These are phyloP conservation scores for Chironomus striatipennis DNA, from an alignment of 1,140 invertebrate genomes.

Conservation along the genomic window DNA sequence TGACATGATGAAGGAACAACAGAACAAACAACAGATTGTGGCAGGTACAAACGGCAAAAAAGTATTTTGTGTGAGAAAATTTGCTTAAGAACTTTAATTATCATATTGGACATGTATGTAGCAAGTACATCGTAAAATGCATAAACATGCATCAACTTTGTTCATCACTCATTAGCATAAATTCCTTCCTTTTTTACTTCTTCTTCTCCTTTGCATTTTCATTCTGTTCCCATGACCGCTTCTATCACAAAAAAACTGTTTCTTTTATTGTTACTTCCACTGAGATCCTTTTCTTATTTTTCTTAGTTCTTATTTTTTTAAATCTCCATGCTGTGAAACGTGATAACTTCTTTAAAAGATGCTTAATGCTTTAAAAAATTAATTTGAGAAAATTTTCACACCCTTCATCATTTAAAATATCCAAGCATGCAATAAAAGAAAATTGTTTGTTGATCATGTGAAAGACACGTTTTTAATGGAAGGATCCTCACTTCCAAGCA, in stretches of 20 bases:
- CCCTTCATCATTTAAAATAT: too few species aligned
- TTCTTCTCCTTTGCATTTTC: background rate
- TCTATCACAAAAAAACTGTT: background rate
- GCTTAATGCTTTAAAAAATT: too few species aligned
- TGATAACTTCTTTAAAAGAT: background rate
- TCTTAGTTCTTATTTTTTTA: too few species aligned
- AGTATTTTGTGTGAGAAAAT: background rate
- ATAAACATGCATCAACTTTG: constrained; percentile 4
- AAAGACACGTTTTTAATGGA: background rate
- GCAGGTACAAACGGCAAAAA: background rate
- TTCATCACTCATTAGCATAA: constrained; percentile 10
- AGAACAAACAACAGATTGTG: background rate
- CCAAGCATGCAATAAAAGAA: background rate
- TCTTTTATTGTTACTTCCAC: constrained; percentile 8
- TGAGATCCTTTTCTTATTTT: background rate
- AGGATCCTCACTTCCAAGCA: too few species aligned
- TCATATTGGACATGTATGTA: background rate
- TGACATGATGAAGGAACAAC: background rate
- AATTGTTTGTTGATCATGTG: background rate
- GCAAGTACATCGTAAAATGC: background rate
- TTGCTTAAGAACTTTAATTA: background rate
- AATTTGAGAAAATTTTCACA: too few species aligned
- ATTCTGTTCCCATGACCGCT: background rate
- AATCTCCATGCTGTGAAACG: background rate
- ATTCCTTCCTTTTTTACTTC: background rate